Evolutionary conservation across 2,113 vertebrate genomes (phyloP).

Genomic region (Tragelaphus buxtoni): DNA sequence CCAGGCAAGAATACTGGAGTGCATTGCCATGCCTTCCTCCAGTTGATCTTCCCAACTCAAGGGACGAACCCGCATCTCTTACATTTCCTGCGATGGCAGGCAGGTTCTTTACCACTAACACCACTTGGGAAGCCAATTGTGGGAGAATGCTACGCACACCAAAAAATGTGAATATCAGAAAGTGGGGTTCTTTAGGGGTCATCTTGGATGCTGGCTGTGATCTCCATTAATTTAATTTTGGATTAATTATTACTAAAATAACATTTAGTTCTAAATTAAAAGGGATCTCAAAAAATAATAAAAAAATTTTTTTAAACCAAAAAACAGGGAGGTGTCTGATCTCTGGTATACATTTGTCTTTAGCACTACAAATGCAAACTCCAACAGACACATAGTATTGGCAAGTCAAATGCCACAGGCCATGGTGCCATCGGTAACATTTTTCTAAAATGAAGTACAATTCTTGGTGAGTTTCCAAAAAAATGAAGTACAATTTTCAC

Average conservation of each 20-base stretch:
- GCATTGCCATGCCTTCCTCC: background rate
- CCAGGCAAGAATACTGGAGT: background rate
- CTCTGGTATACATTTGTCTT: background rate
- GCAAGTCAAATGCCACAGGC: background rate
- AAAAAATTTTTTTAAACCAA: background rate
- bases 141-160: background rate
- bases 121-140: background rate
- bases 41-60: background rate
- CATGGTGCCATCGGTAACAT: background rate
- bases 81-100: background rate
- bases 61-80: background rate
- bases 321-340: background rate
- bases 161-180: background rate
- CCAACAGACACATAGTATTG: background rate
- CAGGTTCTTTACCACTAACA: background rate
- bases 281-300: background rate
- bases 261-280: background rate
- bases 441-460: background rate
- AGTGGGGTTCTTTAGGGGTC: background rate
- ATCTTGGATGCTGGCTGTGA: background rate
- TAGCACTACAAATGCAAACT: background rate
- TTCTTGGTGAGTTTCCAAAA: background rate
- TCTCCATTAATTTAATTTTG: background rate
- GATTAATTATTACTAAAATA: background rate
- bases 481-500: background rate